Base-by-base conservation (phyloP, 2,888 invertebrate species). In the Mimumesa dahlbomi region DNA sequence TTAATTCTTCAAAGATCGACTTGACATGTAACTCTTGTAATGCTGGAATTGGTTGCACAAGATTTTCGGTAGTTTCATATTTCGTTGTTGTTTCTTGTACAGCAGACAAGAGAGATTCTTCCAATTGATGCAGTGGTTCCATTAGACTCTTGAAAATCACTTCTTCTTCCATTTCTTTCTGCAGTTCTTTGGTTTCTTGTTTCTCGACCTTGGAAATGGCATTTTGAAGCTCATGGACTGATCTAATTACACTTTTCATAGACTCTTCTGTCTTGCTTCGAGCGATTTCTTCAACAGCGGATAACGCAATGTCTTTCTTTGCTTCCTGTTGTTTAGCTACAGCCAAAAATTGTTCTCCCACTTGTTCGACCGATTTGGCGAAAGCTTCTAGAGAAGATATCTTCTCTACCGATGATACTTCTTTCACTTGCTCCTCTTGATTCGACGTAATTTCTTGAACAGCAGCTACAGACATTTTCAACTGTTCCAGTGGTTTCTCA, bases 371-470 rank as follows among this genome's bases (percentile, higher is more conserved):
- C 0, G 72, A 62, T 3, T 50, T 50, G 4, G 91, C 91, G 13
- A 92, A 84, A 2, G 89, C 88, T 63, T 90, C 85, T 19, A 90
- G 75, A n/a, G 90, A 73, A 7, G 67, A 57, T 16, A 50, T 9
- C 11, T 65, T 56, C 1, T 78, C 66, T 0, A n/a, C 29, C 5
- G 45, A 6, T 5, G 31, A 42, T 13, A 31, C 18, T 19, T 59
- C 40, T 13, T 61, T 36, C 3, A 45, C 42, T 13, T 49, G 45
- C 48, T 53, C 68, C 13, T 49, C 73, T 54, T 14, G 9, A 5
- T 18, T 0, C 2, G 16, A 38, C 0, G 63, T 21, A 9, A 62
- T 40, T 36, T 75, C 63, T 18, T 70, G 65, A 22, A 79, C 43
- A 16, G 64, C 48, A 7, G 66, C 73, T 2, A 77, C 43, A 0